phyloP scores from a whole-genome alignment of 2,113 vertebrate genomes.

The Sitta europaea region DNA sequence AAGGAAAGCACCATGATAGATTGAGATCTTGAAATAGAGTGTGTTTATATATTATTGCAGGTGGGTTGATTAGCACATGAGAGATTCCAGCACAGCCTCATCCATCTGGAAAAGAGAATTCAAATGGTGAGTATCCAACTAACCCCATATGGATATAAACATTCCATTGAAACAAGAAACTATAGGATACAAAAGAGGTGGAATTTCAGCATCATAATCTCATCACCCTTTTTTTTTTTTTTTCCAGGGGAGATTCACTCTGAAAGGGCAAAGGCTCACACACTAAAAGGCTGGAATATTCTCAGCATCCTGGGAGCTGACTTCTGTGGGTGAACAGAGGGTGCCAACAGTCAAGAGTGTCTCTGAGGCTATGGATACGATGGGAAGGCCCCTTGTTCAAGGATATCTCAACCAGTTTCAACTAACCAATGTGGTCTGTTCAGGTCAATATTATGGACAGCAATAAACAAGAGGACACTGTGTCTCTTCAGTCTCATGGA shows the following conservation, averaged over 20 bases:
- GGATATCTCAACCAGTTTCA: slow-evolving; percentile 2
- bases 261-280: not conserved
- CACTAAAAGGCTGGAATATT: not conserved
- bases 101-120: not conserved
- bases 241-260: not conserved
- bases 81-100: not conserved
- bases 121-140: not conserved
- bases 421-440: not conserved
- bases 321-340: not conserved
- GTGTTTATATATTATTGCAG: not conserved
- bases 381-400: not conserved
- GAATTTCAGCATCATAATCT: not conserved
- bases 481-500: slow-evolving; percentile 57
- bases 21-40: not conserved
- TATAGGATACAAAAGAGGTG: not conserved
- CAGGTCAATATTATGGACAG: slow-evolving; percentile 3
- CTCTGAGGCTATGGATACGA: not conserved
- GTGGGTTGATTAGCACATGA: not conserved
- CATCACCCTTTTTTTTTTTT: not conserved
- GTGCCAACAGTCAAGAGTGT: not conserved
- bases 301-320: not conserved
- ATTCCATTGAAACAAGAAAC: not conserved
- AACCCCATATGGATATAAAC: not conserved
- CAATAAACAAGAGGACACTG: slow-evolving; percentile 42
- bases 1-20: not conserved